Conservation (phyloP, 1,140 invertebrate species). For the Gonatopus flavifemur region DNA sequence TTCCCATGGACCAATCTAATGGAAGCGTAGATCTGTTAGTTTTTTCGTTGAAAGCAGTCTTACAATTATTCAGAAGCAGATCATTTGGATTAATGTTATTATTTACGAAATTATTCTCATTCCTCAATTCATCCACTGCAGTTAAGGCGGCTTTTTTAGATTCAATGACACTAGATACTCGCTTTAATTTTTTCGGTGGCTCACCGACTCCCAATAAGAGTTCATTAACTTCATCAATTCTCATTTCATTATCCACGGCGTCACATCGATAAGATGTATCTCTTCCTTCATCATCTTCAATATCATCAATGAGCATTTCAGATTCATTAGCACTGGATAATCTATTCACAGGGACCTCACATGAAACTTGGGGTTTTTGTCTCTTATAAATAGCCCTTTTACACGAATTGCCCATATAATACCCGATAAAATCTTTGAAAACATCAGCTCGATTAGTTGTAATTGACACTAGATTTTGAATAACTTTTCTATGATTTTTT, state of each 20-base stretch:
- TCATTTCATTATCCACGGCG: constrained; percentile 4
- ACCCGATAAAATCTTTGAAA: constrained; percentile 2
- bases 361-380: background rate
- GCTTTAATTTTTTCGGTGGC: constrained; percentile 7
- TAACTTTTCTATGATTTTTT: constrained; percentile 3
- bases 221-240: constrained; percentile 4
- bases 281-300: background rate
- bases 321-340: background rate
- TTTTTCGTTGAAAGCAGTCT: background rate
- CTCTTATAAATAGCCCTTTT: constrained; percentile 1
- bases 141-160: constrained; percentile 2
- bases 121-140: constrained; percentile 4
- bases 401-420: constrained; percentile 6
- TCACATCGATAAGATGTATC: background rate
- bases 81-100: constrained; percentile 1
- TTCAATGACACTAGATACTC: constrained; percentile 10
- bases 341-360: background rate
- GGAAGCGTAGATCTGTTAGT: background rate
- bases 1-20: background rate
- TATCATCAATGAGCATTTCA: background rate
- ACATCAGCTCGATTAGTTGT: constrained; percentile 3
- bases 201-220: constrained; percentile 4
- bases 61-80: constrained; percentile 3
- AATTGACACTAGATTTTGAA: constrained; percentile 5
- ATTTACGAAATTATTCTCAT: too few species aligned